These are phyloP conservation scores for Sinella curviseta DNA, from an alignment of 1,140 invertebrate species.

Conservation along the genomic window DNA sequence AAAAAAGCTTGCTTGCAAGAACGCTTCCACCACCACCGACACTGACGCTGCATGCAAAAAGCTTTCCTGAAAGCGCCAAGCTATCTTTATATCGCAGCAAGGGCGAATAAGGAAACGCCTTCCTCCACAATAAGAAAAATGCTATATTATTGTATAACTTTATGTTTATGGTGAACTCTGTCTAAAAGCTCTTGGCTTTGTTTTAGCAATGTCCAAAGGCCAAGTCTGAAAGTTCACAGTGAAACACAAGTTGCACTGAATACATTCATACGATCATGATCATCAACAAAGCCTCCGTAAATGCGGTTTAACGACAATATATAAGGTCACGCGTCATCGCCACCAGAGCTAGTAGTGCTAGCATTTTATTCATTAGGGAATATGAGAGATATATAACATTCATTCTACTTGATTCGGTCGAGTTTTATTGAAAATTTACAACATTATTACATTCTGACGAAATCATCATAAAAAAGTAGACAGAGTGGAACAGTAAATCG, in stretches of 20 bases:
- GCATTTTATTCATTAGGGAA: too few relatives aligned
- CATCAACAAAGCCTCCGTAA: not conserved
- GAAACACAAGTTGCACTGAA: not conserved
- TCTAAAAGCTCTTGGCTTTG: not conserved
- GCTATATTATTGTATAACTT: not conserved
- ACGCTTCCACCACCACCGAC: not conserved
- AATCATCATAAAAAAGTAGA: not conserved
- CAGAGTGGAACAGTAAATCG: not conserved
- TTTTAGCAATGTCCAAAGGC: not conserved
- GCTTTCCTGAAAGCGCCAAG: not conserved
- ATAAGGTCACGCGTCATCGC: not conserved
- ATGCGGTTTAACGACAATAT: not conserved
- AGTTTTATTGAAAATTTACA: not conserved
- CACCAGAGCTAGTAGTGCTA: not conserved
- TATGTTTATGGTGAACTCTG: not conserved
- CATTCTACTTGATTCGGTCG: too few relatives aligned
- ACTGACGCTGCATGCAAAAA: not conserved
- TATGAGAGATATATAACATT: too few relatives aligned
- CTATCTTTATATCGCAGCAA: not conserved
- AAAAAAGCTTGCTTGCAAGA: too few relatives aligned
- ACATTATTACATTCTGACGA: not conserved
- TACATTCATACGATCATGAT: too few relatives aligned
- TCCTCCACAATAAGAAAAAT: not conserved
- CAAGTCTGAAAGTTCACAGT: not conserved
- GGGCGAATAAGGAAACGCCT: slow-evolving; percentile 8